Evolutionary conservation across 2,888 invertebrate genomes (phyloP).

Genomic region (Mesorhabditis spiculigera): DNA sequence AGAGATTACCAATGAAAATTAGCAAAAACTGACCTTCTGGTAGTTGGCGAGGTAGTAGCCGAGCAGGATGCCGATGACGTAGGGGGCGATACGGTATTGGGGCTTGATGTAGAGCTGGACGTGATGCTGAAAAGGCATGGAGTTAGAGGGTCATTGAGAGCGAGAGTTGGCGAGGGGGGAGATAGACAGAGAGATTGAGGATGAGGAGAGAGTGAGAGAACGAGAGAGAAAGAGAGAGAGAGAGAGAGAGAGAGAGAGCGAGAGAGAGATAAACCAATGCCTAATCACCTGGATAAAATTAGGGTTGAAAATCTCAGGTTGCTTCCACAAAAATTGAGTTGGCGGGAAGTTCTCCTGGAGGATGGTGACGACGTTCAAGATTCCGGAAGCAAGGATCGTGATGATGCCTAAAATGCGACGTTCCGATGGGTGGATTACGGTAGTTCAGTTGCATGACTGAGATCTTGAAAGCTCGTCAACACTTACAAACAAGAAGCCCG

Average conservation of each 20-base stretch:
- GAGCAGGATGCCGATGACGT: conserved; percentile 53
- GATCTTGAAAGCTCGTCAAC: not conserved
- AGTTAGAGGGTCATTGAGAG: not conserved
- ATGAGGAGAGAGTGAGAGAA: not conserved
- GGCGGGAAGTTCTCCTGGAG: conserved; percentile 56
- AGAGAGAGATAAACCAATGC: no score
- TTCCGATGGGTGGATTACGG: not conserved
- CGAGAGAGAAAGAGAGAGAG: no score
- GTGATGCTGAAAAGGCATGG: conserved; percentile 42
- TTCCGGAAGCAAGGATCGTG: conserved; percentile 38
- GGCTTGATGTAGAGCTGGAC: conserved; percentile 57
- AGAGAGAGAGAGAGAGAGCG: no score
- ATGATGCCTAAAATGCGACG: conserved; percentile 31
- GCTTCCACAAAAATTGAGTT: conserved; percentile 56
- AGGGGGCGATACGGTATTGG: conserved; percentile 49
- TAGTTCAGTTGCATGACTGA: not conserved
- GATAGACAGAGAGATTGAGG: not conserved
- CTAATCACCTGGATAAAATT: conserved; percentile 46
- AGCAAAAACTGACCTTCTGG: conserved; percentile 16
- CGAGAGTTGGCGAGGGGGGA: not conserved
- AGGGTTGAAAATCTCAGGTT: conserved; percentile 56
- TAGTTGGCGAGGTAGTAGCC: conserved; percentile 52
- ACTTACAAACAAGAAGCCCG: conserved; percentile 30
- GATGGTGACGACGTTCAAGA: conserved; percentile 45
- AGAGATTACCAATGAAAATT: conserved; percentile 18